Conservation (phyloP, 2,888 invertebrate species). For the Andrena dorsata region DNA sequence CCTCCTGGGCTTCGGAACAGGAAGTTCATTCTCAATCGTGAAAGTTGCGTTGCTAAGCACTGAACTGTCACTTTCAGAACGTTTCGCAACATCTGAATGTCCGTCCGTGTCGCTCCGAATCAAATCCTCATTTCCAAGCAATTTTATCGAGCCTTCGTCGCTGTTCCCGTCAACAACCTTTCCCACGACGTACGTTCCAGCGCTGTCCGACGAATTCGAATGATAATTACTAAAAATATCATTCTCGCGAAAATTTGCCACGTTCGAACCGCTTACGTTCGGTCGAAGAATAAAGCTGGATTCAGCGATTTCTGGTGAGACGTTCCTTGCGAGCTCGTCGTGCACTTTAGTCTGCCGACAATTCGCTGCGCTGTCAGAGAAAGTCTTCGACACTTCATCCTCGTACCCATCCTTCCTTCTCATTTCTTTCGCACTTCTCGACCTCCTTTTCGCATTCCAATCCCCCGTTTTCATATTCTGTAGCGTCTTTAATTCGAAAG, state of each 20-base stretch:
- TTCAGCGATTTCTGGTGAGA: neutral
- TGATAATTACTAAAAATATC: conserved; percentile 50
- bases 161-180: conserved; percentile 43
- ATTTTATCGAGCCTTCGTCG: conserved; percentile 27
- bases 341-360: neutral
- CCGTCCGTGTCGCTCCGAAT: conserved; percentile 5
- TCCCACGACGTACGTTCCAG: conserved; percentile 75
- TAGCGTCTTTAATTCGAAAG: conserved; percentile 41
- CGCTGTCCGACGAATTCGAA: conserved; percentile 66
- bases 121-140: conserved; percentile 8
- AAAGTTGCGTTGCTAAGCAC: conserved; percentile 75
- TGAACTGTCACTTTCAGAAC: conserved; percentile 65
- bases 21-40: conserved; percentile 71
- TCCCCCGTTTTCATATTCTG: neutral
- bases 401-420: conserved; percentile 31
- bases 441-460: conserved; percentile 43
- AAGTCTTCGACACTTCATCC: conserved; percentile 49
- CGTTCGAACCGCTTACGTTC: neutral
- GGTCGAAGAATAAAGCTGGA: conserved; percentile 28
- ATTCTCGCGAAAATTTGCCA: neutral
- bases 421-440: conserved; percentile 61
- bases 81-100: conserved; percentile 4
- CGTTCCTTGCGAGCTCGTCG: neutral
- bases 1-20: conserved; percentile 69
- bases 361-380: conserved; percentile 64